phyloP scores from a whole-genome alignment of 2,888 invertebrate species.

The Pedicia rivosa region DNA sequence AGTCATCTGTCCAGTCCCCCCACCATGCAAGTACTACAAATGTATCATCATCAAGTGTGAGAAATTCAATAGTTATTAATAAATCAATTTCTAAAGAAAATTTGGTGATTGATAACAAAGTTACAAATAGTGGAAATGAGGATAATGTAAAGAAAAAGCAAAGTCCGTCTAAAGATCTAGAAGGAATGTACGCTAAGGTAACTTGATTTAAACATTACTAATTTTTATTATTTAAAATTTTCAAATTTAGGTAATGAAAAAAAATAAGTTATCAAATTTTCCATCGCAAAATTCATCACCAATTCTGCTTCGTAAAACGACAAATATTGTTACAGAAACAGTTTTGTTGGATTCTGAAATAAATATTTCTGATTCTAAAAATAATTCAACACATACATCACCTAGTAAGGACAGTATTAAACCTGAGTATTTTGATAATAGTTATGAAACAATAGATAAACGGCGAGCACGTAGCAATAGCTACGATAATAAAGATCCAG shows the following conservation, averaged over 20 bases:
- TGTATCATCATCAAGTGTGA: constrained; percentile 21
- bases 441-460: constrained; percentile 44
- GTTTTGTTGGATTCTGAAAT: constrained; percentile 6
- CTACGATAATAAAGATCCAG: constrained; percentile 37
- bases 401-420: constrained; percentile 34
- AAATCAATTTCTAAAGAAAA: constrained; percentile 21
- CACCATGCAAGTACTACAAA: constrained; percentile 22
- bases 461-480: constrained; percentile 29
- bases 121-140: constrained; percentile 21
- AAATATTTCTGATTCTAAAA: constrained; percentile 3
- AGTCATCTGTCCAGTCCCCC: constrained; percentile 14
- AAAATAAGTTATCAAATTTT: constrained; percentile 27
- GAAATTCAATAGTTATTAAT: constrained; percentile 25
- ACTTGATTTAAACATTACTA: constrained; percentile 19
- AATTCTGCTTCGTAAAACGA: constrained; percentile 18
- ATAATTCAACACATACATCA: constrained; percentile 14
- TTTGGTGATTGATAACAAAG: constrained; percentile 11
- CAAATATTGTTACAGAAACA: constrained; percentile 5
- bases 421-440: constrained; percentile 30
- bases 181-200: constrained; percentile 84
- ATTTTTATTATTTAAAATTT: not conserved
- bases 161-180: constrained; percentile 53
- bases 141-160: constrained; percentile 30
- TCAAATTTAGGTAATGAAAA: constrained; percentile 30
- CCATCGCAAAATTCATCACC: constrained; percentile 27